Conservation (phyloP, 2,888 invertebrate genomes). For the Cephus pygmeus region DNA sequence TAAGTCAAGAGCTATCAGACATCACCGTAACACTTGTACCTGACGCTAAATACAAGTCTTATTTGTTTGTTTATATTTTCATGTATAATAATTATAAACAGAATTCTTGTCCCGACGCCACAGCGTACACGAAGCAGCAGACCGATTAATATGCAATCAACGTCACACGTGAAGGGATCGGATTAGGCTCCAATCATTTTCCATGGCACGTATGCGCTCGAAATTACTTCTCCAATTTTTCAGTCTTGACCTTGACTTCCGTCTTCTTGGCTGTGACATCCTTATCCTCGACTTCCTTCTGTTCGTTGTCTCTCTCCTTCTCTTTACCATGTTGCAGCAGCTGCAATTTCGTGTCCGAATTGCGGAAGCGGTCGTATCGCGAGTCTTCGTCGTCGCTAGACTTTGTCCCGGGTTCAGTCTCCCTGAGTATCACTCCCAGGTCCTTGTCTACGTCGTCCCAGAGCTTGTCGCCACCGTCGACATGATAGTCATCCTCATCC, state of each 20-base stretch:
- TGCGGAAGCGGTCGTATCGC: conserved; percentile 75
- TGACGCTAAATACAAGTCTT: not conserved
- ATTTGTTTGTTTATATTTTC: not conserved
- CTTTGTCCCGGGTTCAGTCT: conserved; percentile 71
- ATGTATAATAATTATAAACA: not conserved
- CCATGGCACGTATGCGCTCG: not conserved
- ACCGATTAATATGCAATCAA: not conserved
- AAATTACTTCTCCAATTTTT: conserved; percentile 48
- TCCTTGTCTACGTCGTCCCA: conserved; percentile 88
- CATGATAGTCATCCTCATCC: conserved; percentile 64
- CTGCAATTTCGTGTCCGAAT: conserved; percentile 71
- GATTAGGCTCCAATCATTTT: not conserved
- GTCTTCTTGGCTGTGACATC: conserved; percentile 59
- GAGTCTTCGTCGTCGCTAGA: conserved; percentile 76
- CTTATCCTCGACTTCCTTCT: conserved; percentile 64
- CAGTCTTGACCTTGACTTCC: conserved; percentile 47
- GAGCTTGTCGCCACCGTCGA: conserved; percentile 73
- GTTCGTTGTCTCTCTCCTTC: conserved; percentile 57
- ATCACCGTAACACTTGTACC: not conserved
- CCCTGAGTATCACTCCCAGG: conserved; percentile 78
- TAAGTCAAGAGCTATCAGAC: not conserved
- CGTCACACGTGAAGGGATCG: not conserved
- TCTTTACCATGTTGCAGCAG: conserved; percentile 34
- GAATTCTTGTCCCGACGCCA: not conserved
- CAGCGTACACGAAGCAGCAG: not conserved